Evolutionary conservation across 2,797 vertebrate genomes (phyloP).

Genomic region (Gymnopithys bicolor): DNA sequence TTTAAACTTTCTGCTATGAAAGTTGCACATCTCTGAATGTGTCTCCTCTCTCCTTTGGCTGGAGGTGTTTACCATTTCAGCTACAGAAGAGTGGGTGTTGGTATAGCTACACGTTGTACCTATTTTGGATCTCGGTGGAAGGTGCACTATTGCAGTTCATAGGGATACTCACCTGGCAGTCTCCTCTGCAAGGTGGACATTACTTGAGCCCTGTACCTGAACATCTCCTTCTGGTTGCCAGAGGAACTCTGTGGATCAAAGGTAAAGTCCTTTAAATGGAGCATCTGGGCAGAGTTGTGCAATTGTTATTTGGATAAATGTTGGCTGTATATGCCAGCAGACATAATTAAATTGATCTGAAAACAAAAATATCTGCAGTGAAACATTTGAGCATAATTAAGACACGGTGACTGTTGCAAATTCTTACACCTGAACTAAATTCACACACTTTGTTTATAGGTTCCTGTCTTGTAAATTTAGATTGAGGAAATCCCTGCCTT

Average conservation of each 20-base stretch:
- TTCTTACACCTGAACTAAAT: constrained; percentile 36
- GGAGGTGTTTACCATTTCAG: neutral
- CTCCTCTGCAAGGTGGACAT: neutral
- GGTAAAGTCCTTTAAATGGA: neutral
- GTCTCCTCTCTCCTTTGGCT: neutral
- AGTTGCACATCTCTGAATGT: neutral
- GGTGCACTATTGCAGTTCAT: no score
- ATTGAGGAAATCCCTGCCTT: constrained; percentile 66
- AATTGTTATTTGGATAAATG: neutral
- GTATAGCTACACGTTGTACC: neutral
- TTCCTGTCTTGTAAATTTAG: constrained; percentile 27
- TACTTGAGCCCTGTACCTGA: neutral
- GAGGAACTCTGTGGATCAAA: neutral
- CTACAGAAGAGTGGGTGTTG: neutral
- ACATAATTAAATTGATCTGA: neutral
- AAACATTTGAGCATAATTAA: neutral
- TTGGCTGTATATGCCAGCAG: neutral
- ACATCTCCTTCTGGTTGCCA: neutral
- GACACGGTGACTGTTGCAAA: neutral
- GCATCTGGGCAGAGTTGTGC: neutral
- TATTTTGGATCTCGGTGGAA: fast-evolving
- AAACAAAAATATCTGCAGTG: neutral
- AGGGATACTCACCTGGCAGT: neutral
- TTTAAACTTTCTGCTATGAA: neutral
- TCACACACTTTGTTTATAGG: constrained; percentile 14